Base-by-base conservation (phyloP, 2,888 invertebrate species). In the Morpho deidamia region DNA sequence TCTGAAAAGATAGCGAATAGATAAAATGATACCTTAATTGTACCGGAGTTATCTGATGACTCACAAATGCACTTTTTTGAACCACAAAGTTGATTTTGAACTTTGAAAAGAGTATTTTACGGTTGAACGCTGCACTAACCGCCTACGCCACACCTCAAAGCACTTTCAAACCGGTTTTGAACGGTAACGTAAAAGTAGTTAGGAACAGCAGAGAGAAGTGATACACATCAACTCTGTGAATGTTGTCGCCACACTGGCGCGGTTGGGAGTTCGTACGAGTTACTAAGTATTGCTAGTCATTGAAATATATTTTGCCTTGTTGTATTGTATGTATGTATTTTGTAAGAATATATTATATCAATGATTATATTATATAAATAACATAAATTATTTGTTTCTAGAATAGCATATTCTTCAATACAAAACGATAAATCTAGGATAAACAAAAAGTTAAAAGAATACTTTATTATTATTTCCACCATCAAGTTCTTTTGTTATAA, bases 121-220 rank as follows among this genome's bases (percentile, higher is more conserved):
- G 78, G 76, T 81, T 76, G 78, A 79, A 75, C 74, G 80, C 80
- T 70, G 76, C 78, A 81, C 76, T 74, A 68, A 61, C 70, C 76
- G 76, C 78, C 80, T 76, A 78, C 82, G 82, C 82, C 84, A 79
- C 85, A 83, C 86, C 85, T 85, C 72, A 59, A 66, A 68, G 70
- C 79, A 86, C 86, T 86, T 86, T 84, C 82, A 71, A 84, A 83
- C 86, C 83, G 86, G 83, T 85, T 75, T 66, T 68, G 72, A 76
- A 69, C 71, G 74, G 71, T 72, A 70, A 77, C 86, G 85, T 81
- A 85, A 84, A 85, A 84, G 84, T 86, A 79, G 71, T 67, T 67
- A 69, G 69, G 66, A 54, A 62, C 58, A 62, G 52, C 59, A 59
- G 61, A 60, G 56, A 65, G 59, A 58, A 70, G 63, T 70, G 66